These are phyloP conservation scores for Thalassaphorura encarpata DNA, from an alignment of 1,140 invertebrate species.

Conservation along the genomic window DNA sequence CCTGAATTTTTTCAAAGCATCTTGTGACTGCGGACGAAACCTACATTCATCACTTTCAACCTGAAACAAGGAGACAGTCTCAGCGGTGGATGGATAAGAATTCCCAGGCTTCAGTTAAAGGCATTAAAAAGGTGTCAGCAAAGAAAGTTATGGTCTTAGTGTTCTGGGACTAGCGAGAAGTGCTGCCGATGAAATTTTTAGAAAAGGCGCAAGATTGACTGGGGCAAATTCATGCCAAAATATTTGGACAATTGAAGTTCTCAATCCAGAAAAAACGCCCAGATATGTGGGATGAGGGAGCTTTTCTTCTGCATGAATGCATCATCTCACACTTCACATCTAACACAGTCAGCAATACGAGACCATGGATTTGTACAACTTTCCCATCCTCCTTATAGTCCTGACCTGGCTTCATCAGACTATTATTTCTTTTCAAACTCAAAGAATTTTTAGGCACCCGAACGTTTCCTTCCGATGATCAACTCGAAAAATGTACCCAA, in stretches of 20 bases:
- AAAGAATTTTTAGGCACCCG: conserved; percentile 3
- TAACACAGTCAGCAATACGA: conserved; percentile 33
- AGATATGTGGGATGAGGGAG: conserved; percentile 36
- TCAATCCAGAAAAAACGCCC: conserved; percentile 34
- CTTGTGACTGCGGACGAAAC: conserved; percentile 7
- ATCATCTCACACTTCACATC: conserved; percentile 35
- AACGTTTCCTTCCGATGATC: background rate
- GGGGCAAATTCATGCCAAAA: background rate
- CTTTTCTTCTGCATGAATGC: conserved; percentile 38
- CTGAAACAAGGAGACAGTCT: conserved; percentile 9
- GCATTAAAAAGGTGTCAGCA: conserved; percentile 14
- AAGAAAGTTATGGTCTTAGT: conserved; percentile 33
- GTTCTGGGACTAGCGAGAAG: conserved; percentile 37
- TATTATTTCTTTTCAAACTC: conserved; percentile 35
- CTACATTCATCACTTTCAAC: conserved; percentile 9
- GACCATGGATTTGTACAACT: conserved; percentile 40
- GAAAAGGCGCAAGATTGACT: background rate
- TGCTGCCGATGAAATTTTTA: conserved; percentile 21
- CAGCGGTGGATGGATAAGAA: background rate
- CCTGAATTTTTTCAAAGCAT: conserved; percentile 1
- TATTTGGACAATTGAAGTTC: conserved; percentile 12
- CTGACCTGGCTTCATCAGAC: conserved; percentile 40
- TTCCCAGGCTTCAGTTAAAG: background rate
- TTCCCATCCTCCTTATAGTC: conserved; percentile 40
- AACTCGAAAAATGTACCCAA: background rate